Base-by-base conservation (phyloP, 2,797 vertebrate species). In the Microcaecilia unicolor region DNA sequence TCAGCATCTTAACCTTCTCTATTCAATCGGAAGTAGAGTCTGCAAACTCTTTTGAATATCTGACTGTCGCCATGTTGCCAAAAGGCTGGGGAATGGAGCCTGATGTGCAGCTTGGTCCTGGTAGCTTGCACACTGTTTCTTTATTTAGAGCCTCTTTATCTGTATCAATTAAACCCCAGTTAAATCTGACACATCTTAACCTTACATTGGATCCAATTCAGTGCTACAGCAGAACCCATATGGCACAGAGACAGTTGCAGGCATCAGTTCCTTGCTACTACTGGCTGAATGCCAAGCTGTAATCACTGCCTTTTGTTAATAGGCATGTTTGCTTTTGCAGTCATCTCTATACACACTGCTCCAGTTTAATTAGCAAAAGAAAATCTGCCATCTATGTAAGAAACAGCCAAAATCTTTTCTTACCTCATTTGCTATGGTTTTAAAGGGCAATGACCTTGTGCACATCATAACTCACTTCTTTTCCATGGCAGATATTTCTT, bases 131-230 rank as follows among this genome's bases (percentile, higher is more conserved):
- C 66, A 71, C 64, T 71, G 70, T 67, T 73, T 80, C 80, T 82
- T 80, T 84, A 81, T 82, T 82, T 83, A 79, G 74, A 81, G 64
- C 71, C 76, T 76, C 81, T 81, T 83, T 86, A 77, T 74, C 69
- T 73, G 50, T 78, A 86, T 89, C 87, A 93, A 91, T 93, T 91
- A 91, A 91, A 85, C 85, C 80, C 82, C 80, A 86, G 88, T 88
- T 90, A 88, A 74, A 84, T 80, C 45, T 82, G 89, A 84, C 88
- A 89, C 78, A 84, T 84, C 83, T 87, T 91, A 90, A 91, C 89
- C 88, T 72, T 84, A 75, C 55, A 46, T 83, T 84, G 72, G 76
- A 84, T 82, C 82, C 75, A 78, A 83, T 86, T 88, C 85, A 81
- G 74, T 70, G 62, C 80, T 81, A 82, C 83, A 89, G 81, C 72